Conservation (phyloP, 2,888 invertebrate species). For the Ophion costatus region DNA sequence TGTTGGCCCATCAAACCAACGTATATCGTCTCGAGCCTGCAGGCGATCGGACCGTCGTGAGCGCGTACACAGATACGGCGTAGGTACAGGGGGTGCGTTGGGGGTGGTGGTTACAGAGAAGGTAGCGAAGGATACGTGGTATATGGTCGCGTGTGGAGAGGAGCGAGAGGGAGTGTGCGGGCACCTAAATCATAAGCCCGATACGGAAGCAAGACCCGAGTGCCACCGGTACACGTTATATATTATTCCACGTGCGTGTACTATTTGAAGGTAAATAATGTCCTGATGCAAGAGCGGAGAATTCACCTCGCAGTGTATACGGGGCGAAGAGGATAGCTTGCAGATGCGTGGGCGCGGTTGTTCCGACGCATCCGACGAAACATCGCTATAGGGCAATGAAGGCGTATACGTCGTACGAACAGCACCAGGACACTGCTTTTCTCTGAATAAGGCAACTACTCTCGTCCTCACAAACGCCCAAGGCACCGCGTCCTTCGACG, state of each 20-base stretch:
- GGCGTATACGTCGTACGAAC: too few relatives aligned
- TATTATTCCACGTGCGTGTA: slow-evolving; percentile 70
- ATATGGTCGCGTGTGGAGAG: slow-evolving; percentile 50
- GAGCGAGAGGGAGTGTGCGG: slow-evolving; percentile 56
- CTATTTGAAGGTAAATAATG: slow-evolving; percentile 73
- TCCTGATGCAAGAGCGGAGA: slow-evolving; percentile 45
- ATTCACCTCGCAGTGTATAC: slow-evolving; percentile 11
- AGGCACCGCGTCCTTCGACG: slow-evolving; percentile 44
- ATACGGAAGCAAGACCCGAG: slow-evolving; percentile 72
- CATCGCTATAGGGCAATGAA: slow-evolving; percentile 6
- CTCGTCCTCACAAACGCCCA: not conserved
- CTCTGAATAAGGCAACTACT: slow-evolving; percentile 53
- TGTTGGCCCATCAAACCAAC: too few relatives aligned
- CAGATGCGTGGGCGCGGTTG: slow-evolving; percentile 25
- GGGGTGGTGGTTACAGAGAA: slow-evolving; percentile 18
- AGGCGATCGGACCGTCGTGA: too few relatives aligned
- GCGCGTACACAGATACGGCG: too few relatives aligned
- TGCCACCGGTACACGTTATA: slow-evolving; percentile 66
- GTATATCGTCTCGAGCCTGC: too few relatives aligned
- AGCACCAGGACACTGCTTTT: slow-evolving; percentile 24
- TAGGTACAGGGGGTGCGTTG: not conserved
- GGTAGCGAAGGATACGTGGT: not conserved
- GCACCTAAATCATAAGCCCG: slow-evolving; percentile 72
- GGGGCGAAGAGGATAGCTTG: slow-evolving; percentile 21
- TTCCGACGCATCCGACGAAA: slow-evolving; percentile 38